Conservation (phyloP, 2,797 vertebrate species). For the Gorsachius magnificus region DNA sequence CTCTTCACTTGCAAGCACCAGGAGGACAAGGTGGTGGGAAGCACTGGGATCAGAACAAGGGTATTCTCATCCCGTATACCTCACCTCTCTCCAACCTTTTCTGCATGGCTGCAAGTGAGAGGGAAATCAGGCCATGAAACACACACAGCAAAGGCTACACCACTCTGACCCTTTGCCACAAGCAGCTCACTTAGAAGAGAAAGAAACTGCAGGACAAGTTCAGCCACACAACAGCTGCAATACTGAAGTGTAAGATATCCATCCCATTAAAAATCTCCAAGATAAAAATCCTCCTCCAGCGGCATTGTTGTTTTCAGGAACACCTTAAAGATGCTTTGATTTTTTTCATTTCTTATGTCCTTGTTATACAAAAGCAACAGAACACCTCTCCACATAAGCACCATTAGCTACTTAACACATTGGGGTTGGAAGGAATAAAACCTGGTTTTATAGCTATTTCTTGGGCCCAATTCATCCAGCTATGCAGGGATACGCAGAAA, state of each 20-base stretch:
- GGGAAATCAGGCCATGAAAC: not conserved
- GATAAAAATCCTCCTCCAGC: not conserved
- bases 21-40: not conserved
- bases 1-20: accelerated
- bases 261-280: not conserved
- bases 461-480: not conserved
- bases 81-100: not conserved
- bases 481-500: not conserved
- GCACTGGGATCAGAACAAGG: not conserved
- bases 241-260: not conserved
- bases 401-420: not conserved
- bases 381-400: slow-evolving; percentile 29
- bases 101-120: not conserved
- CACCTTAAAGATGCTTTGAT: slow-evolving; percentile 16
- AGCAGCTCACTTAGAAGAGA: not conserved
- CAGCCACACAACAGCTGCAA: not conserved
- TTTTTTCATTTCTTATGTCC: slow-evolving; percentile 12
- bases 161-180: not conserved
- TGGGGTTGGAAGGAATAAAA: not conserved
- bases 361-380: not conserved
- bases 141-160: not conserved
- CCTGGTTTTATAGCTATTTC: not conserved
- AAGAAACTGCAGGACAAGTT: slow-evolving; percentile 6
- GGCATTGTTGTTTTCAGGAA: slow-evolving; percentile 16
- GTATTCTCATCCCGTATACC: not conserved